phyloP scores from a whole-genome alignment of 2,113 vertebrate species.

The Bettongia penicillata region DNA sequence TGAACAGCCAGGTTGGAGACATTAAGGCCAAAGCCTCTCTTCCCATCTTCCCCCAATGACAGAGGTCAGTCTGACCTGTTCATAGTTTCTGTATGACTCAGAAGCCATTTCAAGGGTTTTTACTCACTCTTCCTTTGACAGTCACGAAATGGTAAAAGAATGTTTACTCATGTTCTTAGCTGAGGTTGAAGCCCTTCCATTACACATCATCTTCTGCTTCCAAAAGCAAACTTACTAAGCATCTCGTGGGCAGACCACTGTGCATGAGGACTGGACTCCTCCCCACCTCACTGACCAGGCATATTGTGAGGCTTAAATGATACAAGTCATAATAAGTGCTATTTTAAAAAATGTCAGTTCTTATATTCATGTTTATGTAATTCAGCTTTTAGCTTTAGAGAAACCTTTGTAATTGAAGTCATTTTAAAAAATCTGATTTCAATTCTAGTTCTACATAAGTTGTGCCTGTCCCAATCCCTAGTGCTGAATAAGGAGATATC shows the following conservation, averaged over 20 bases:
- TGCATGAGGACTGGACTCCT: background rate
- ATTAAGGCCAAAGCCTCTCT: background rate
- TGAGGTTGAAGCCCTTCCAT: background rate
- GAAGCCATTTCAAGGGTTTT: background rate
- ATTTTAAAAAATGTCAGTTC: background rate
- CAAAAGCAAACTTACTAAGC: too few species aligned
- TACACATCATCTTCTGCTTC: background rate
- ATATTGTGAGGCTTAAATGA: background rate
- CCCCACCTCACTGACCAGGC: background rate
- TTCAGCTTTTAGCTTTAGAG: background rate
- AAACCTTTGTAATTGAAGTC: background rate
- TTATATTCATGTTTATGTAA: background rate
- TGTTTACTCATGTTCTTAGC: background rate
- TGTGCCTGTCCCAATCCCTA: background rate
- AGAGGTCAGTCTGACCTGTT: background rate
- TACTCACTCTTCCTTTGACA: background rate
- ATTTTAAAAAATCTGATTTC: background rate
- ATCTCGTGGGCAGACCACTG: too few species aligned
- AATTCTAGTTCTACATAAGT: background rate
- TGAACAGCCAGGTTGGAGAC: background rate
- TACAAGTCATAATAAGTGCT: background rate
- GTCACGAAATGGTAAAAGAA: background rate
- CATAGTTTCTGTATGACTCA: too few species aligned
- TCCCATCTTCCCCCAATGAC: background rate
- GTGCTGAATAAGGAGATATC: background rate